Evolutionary conservation across 2,888 invertebrate genomes (phyloP).

Genomic region (Lepidochrysops patricia): DNA sequence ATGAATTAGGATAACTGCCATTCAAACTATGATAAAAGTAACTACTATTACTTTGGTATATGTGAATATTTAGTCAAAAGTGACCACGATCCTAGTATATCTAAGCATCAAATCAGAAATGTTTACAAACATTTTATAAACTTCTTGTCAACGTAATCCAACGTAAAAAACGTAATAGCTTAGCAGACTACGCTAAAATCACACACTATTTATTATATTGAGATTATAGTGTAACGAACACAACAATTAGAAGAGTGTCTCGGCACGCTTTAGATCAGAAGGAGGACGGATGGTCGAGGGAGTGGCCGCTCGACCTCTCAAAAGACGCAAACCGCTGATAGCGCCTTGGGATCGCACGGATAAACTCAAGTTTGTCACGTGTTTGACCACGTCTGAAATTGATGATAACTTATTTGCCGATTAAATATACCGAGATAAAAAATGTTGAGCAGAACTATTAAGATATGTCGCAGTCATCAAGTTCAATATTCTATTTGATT

Average conservation of each 20-base stretch:
- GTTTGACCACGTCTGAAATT: no score
- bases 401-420: no score
- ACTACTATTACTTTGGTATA: background rate
- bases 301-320: no score
- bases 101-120: background rate
- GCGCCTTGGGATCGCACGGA: no score
- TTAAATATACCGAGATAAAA: no score
- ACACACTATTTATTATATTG: conserved; percentile 34
- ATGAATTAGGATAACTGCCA: background rate
- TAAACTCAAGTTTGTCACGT: no score
- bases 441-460: no score
- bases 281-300: no score
- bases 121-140: background rate
- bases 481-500: no score
- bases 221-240: conserved; percentile 44
- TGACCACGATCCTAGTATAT: background rate
- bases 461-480: no score
- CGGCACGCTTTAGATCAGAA: no score
- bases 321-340: no score
- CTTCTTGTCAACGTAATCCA: background rate
- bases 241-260: background rate
- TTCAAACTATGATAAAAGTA: background rate
- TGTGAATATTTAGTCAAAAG: background rate
- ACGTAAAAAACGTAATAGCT: background rate
- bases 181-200: background rate